These are phyloP conservation scores for Pterocles burchelli DNA, from an alignment of 2,113 vertebrate genomes.

Conservation along the genomic window DNA sequence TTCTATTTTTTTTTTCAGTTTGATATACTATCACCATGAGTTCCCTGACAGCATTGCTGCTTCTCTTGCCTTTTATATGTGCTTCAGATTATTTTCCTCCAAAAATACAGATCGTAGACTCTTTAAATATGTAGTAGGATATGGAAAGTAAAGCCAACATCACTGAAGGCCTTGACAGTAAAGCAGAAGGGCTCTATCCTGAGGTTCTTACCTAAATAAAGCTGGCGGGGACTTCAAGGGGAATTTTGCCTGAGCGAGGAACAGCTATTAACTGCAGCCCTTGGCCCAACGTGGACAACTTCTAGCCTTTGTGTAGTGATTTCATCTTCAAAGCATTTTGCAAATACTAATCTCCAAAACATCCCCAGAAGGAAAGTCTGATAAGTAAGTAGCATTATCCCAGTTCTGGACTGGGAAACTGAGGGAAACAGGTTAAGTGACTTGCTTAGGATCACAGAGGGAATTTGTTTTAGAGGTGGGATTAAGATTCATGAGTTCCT, in stretches of 20 bases:
- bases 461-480: slow-evolving; percentile 53
- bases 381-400: slow-evolving; percentile 61
- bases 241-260: not conserved
- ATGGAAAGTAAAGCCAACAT: slow-evolving; percentile 21
- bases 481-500: slow-evolving; percentile 60
- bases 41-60: slow-evolving; percentile 58
- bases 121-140: slow-evolving; percentile 62
- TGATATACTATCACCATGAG: slow-evolving; percentile 65
- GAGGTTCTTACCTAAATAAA: not conserved
- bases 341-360: slow-evolving; percentile 51
- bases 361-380: slow-evolving; percentile 58
- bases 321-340: slow-evolving; percentile 67
- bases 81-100: slow-evolving; percentile 52
- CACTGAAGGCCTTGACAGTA: not conserved
- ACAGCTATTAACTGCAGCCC: slow-evolving; percentile 2
- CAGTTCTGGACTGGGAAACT: slow-evolving; percentile 40
- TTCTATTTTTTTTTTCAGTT: slow-evolving; percentile 44
- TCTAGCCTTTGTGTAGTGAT: slow-evolving; percentile 6
- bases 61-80: slow-evolving; percentile 62
- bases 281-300: not conserved
- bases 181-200: not conserved
- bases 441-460: slow-evolving; percentile 29
- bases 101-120: not conserved
- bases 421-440: slow-evolving; percentile 39
- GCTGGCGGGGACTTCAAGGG: not conserved